Conservation (phyloP, 2,888 invertebrate genomes). For the Choristoneura rosaceana region DNA sequence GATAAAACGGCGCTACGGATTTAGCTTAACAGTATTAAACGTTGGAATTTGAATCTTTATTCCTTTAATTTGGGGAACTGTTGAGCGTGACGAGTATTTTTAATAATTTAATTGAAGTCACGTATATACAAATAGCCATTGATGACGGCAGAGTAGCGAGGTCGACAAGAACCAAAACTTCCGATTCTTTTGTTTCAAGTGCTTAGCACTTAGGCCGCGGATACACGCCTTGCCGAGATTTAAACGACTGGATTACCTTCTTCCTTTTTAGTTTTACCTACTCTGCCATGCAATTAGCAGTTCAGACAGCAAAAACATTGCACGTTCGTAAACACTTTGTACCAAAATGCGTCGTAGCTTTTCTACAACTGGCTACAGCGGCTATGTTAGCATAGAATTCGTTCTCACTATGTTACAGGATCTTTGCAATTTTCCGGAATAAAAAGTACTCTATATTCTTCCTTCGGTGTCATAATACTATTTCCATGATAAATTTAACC, state of each 20-base stretch:
- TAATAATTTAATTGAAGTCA: slow-evolving; percentile 50
- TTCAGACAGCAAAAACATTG: slow-evolving; percentile 3
- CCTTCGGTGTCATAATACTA: too few species aligned
- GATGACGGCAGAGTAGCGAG: slow-evolving; percentile 65
- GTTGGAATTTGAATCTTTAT: slow-evolving; percentile 6
- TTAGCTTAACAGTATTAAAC: slow-evolving; percentile 8
- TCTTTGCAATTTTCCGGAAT: too few species aligned
- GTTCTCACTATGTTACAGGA: too few species aligned
- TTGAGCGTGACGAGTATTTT: slow-evolving; percentile 41
- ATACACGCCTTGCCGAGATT: slow-evolving; percentile 79
- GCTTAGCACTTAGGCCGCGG: slow-evolving; percentile 70
- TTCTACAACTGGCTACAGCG: not conserved
- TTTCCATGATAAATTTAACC: too few species aligned
- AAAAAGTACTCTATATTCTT: too few species aligned
- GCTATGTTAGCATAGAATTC: too few species aligned
- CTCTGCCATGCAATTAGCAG: slow-evolving; percentile 14
- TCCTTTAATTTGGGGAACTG: slow-evolving; percentile 7
- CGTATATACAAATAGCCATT: slow-evolving; percentile 57
- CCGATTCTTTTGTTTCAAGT: slow-evolving; percentile 75
- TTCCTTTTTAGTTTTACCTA: slow-evolving; percentile 55
- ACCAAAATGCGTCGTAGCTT: not conserved
- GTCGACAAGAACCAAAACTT: slow-evolving; percentile 60
- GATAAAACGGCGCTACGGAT: slow-evolving; percentile 18
- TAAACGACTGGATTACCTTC: slow-evolving; percentile 77
- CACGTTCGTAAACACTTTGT: not conserved